Evolutionary conservation across 2,113 vertebrate species (phyloP).

Genomic region (Crotalus horridus): DNA sequence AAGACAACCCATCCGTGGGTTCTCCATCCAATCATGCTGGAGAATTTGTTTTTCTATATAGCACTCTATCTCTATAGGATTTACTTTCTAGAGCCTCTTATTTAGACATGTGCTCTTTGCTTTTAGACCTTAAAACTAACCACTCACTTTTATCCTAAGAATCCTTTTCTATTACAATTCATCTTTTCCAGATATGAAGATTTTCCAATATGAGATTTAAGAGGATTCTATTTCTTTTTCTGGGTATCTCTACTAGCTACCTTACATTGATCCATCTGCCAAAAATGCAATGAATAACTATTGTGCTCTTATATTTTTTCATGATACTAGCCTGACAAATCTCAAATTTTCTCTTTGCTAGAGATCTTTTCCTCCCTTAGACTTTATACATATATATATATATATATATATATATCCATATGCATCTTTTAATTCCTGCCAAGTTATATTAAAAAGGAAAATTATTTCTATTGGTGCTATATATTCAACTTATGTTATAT

Average conservation of each 20-base stretch:
- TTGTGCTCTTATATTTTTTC: not conserved
- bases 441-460: not conserved
- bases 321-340: conserved; percentile 3
- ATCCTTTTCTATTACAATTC: conserved; percentile 12
- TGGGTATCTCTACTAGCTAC: not conserved
- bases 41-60: not conserved
- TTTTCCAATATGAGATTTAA: conserved; percentile 31
- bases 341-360: conserved; percentile 1
- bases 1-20: too few relatives aligned
- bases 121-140: conserved; percentile 9
- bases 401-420: not conserved
- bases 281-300: conserved; percentile 1
- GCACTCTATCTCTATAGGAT: conserved; percentile 12
- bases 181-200: not conserved
- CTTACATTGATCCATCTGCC: not conserved
- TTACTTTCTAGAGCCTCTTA: conserved; percentile 10
- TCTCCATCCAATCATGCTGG: too few relatives aligned
- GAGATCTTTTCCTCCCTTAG: not conserved
- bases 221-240: not conserved
- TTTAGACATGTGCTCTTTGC: not conserved
- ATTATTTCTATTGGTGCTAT: not conserved
- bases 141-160: not conserved
- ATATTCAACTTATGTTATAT: not conserved
- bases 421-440: conserved; percentile 6
- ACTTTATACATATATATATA: not conserved